Evolutionary conservation across 2,888 invertebrate genomes (phyloP).

Genomic region (Leptinotarsa peninsularis): DNA sequence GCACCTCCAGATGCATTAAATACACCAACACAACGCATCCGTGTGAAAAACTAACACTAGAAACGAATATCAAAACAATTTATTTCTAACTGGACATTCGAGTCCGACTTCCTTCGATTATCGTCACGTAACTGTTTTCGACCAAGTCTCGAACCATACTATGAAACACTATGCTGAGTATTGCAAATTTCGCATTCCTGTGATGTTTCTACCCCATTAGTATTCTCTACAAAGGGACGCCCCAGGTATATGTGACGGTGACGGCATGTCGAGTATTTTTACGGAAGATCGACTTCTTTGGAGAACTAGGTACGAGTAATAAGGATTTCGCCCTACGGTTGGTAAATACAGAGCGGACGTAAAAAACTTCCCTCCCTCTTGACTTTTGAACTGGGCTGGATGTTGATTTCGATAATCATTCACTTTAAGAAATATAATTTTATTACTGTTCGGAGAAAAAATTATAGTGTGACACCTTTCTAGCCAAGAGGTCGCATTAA

Average conservation of each 20-base stretch:
- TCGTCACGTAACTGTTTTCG: conserved; percentile 21
- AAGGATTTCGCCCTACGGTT: no score
- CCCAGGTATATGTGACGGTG: neutral
- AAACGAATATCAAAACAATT: conserved; percentile 31
- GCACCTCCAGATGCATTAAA: conserved; percentile 17
- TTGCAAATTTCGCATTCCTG: conserved; percentile 4
- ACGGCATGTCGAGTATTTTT: neutral
- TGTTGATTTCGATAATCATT: no score
- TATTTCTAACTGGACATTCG: conserved; percentile 28
- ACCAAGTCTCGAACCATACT: conserved; percentile 14
- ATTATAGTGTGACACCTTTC: no score
- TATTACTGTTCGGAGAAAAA: no score
- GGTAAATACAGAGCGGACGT: no score
- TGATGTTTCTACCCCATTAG: conserved; percentile 2
- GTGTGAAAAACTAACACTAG: conserved; percentile 22
- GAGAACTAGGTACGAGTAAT: neutral
- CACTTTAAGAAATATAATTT: no score
- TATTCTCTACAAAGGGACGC: neutral
- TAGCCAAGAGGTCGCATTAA: no score
- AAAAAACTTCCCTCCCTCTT: no score
- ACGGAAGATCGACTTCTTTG: neutral
- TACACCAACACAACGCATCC: conserved; percentile 18
- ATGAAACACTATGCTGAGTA: neutral
- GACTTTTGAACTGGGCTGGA: no score
- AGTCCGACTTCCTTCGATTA: conserved; percentile 26